Evolutionary conservation across 2,797 vertebrate genomes (phyloP), one percentile per base, ranked within the genome.

Genomic region (Micromesistius poutassou): DNA sequence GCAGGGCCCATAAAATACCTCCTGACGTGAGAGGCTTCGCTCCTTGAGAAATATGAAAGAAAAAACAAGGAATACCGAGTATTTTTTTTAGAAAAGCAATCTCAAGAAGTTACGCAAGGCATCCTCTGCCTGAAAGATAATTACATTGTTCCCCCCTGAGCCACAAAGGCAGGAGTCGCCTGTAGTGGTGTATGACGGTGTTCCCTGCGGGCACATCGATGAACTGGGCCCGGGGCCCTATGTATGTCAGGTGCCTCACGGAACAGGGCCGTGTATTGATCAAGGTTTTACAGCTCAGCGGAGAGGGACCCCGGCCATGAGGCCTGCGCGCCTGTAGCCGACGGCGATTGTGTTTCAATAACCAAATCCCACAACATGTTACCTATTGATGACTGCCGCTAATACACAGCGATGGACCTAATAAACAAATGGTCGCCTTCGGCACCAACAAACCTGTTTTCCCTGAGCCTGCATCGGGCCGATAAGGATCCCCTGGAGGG

Each of bases 341-440:
- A 46, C n/a, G 71, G 76, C 79, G 81, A 84, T 88, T 80, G 71
- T 74, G 79, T 90, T 84, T 87, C 87, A 82, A 88, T 85, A 80
- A 84, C 83, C 87, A 81, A n/a, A 79, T 87, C 78, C 55, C 79
- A 80, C 83, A 82, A 83, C 83, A 85, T 82, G 77, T 81, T 78
- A 80, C 71, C 68, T 80, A 89, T 90, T 80, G 87, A 90, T 85
- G 55, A 62, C 16, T 50, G 75, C 77, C 1, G 55, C 70, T 82
- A 72, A 71, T 81, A 79, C 81, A 62, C 85, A 77, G 62, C 71
- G 72, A 81, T 80, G 81, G 78, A 42, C 36, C 73, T 83, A 82
- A 90, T 89, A 89, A 88, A 90, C 83, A 87, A 82, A 78, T 83
- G 77, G 83, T 78, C 86, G 84, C 78, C 82, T 78, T 14, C 3